phyloP scores from a whole-genome alignment of 2,797 vertebrate genomes.

The Dipus sagitta region DNA sequence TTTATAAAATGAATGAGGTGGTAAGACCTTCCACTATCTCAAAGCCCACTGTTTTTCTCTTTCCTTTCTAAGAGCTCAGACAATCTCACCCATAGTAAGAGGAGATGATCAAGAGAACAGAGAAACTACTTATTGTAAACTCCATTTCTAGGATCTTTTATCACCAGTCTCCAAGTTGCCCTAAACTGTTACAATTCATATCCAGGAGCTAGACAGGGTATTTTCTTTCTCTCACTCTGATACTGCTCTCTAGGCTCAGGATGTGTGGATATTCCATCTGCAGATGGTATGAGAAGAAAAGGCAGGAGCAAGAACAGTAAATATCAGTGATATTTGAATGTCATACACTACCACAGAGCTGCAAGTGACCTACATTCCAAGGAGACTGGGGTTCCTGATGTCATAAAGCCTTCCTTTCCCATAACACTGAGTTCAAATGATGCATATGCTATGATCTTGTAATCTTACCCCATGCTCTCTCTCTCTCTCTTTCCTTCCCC shows the following conservation, averaged over 20 bases:
- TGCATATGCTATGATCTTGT: background rate
- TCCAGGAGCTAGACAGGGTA: fast-evolving
- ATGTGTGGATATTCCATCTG: too few species aligned
- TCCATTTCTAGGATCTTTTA: background rate
- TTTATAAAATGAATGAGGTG: background rate
- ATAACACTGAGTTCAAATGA: background rate
- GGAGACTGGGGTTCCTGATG: too few species aligned
- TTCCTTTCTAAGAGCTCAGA: background rate
- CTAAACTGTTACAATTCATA: background rate
- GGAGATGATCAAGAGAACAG: background rate
- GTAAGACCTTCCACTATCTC: fast-evolving
- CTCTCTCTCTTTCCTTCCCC: background rate
- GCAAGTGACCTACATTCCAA: background rate
- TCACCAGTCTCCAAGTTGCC: fast-evolving
- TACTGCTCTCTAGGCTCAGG: background rate
- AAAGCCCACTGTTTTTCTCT: too few species aligned
- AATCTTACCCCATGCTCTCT: background rate
- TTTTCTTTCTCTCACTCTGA: background rate
- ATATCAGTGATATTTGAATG: too few species aligned
- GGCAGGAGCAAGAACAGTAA: fast-evolving
- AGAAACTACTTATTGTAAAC: background rate
- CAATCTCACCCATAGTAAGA: background rate
- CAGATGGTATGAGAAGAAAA: fast-evolving
- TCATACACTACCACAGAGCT: background rate
- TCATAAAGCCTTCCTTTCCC: too few species aligned